phyloP scores from a whole-genome alignment of 2,797 vertebrate genomes.

The Tangara arthus region DNA sequence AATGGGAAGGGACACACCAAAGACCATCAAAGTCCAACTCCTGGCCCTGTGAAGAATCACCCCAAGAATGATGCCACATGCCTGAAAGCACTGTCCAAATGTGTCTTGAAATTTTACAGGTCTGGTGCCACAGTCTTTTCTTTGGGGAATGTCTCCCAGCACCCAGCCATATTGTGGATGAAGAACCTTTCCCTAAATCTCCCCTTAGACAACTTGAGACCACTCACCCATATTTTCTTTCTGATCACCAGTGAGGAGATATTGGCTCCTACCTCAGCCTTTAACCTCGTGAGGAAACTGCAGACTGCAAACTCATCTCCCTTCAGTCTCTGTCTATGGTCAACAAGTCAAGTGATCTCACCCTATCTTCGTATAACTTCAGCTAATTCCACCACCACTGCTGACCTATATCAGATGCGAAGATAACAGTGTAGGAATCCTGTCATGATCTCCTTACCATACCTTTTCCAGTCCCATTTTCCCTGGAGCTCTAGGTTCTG shows the following conservation, averaged over 20 bases:
- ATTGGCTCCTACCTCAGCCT: accelerated
- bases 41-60: background rate
- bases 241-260: background rate
- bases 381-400: background rate
- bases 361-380: background rate
- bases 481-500: background rate
- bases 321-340: background rate
- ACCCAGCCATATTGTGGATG: background rate
- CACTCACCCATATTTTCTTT: background rate
- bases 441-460: background rate
- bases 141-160: background rate
- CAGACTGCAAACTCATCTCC: background rate
- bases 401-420: background rate
- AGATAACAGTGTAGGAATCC: background rate
- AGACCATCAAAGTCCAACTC: background rate
- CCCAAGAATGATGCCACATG: background rate
- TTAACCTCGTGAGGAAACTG: background rate
- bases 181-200: background rate
- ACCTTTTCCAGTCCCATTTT: background rate
- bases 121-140: background rate
- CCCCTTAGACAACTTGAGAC: background rate
- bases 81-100: background rate
- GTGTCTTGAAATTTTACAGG: background rate
- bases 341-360: background rate
- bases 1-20: background rate